Conservation (phyloP, 2,797 vertebrate species). For the Pseudotriccus pelzelni region DNA sequence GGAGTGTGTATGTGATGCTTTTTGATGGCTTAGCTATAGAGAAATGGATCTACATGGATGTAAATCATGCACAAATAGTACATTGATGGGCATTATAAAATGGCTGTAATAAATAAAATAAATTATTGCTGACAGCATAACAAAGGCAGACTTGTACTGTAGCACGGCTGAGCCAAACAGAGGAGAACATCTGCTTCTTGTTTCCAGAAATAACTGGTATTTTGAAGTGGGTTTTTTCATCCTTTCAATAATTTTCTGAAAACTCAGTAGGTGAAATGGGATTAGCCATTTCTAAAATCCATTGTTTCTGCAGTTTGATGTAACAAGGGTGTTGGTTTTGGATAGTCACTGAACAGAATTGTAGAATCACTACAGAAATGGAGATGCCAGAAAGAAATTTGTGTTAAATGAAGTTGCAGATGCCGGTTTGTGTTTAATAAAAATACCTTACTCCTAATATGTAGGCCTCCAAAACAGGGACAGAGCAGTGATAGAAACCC, state of each 20-base stretch:
- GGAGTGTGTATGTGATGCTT: background rate
- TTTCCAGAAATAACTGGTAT: constrained; percentile 69
- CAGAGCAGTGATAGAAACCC: background rate
- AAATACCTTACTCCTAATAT: background rate
- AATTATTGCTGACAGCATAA: constrained; percentile 68
- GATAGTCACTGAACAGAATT: background rate
- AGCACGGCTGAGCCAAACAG: constrained; percentile 66
- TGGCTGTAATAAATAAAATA: constrained; percentile 68
- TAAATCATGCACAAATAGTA: constrained; percentile 11
- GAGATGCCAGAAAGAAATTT: background rate
- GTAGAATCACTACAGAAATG: background rate
- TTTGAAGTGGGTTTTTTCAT: constrained; percentile 55
- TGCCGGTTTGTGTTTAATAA: background rate
- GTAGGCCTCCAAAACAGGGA: background rate
- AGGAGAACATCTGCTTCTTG: constrained; percentile 73
- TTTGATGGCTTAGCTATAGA: background rate
- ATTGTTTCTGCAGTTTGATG: background rate
- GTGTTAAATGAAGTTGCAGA: background rate
- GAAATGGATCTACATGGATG: background rate
- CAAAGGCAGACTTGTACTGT: constrained; percentile 70
- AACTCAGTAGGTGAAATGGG: constrained; percentile 22
- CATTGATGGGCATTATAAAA: constrained; percentile 58
- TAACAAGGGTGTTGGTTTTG: background rate
- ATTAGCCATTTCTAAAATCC: constrained; percentile 14
- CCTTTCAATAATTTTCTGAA: constrained; percentile 53